Base-by-base conservation (phyloP, 2,888 invertebrate species). In the Vesta saturnalis region DNA sequence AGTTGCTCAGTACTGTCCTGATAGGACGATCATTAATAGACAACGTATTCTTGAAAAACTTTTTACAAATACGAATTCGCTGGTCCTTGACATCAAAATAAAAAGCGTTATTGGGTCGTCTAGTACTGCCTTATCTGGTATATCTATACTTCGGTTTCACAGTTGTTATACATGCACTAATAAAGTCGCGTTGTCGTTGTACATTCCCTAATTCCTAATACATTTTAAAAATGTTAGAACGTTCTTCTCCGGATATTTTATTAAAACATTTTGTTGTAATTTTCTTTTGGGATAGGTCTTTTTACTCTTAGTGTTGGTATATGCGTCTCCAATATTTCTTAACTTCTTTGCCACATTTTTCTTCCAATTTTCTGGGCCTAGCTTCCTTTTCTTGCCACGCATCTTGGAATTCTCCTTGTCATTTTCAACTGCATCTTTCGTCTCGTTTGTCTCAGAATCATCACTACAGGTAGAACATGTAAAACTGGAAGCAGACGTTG, bases 21-120 rank as follows among this genome's bases (percentile, higher is more conserved):
- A 56, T 56, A 8, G 56, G 56, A 5, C 43, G 58, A 16, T 58
- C 58, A 19, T 39, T 58, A 4, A 58, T 58, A 2, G 1, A 12
- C n/a, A 58, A 58, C 2, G 58, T 43, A n/a, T 43, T 43, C 8
- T 46, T 58, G 21, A 58, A 57, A 46, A 58, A 58, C 14, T 5
- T 1, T 16, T 58, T 58, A 39, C 46, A 58, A 15, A 58, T 43
- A 18, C 43, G 39, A 19, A 39, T 43, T 43, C n/a, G 19, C 8
- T 22, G 19, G 1, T 55, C 23, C 1, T 43, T 35, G 8, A 18
- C 12, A 18, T 39, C 4, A 19, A 58, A 39, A 18, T 43, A 58
- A 35, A 58, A 58, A 15, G 43, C 58, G 18, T 58, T 39, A 18
- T 58, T 49, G 10, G n/a, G n/a, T n/a, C n/a, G n/a, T n/a, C n/a